Base-by-base conservation (phyloP, 2,113 vertebrate species). In the Scopus umbretta region DNA sequence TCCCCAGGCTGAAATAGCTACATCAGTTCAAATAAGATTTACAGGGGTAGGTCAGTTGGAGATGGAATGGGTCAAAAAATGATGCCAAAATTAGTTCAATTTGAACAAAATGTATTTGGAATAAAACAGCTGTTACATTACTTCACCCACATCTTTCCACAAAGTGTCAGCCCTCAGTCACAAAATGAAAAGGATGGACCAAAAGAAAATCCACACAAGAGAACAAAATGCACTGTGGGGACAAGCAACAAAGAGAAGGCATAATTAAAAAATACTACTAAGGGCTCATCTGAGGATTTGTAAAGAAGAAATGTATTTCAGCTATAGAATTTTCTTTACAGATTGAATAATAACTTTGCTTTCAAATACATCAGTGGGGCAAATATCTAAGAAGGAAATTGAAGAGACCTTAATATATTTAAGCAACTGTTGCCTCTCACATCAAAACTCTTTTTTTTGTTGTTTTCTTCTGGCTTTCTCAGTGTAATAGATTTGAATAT, bases 51-150 rank as follows among this genome's bases (percentile, higher is more conserved):
- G 72, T 84, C 42, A 16, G 50, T 1, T 74, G 56, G 61, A 94
- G 55, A 80, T 0, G 1, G 58, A 73, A 90, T 4, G 3, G 50
- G 50, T 90, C 78, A 88, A 90, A 93, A 72, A 58, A 30, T 50
- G 63, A 81, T 88, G 85, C 71, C 85, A 96, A 86, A 66, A 85
- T 75, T 82, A 85, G 66, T 80, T 93, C 66, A 85, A 79, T 92
- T 86, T 71, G 65, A 89, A 91, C 23, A 65, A 65, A 66, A 52
- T 59, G 13, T 30, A 38, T 80, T 79, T 67, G 27, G 34, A 76
- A 36, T 45, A 68, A 87, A 87, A 79, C 49, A 80, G 49, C 25
- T 92, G 58, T 82, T 91, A 43, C 47, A n/a, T 68, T 92, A 53
- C 12, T 61, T 81, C 87, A 76, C 34, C 22, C 45, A 61, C 58